Conservation (phyloP, 1,140 invertebrate genomes). For the Micrasema minimum region DNA sequence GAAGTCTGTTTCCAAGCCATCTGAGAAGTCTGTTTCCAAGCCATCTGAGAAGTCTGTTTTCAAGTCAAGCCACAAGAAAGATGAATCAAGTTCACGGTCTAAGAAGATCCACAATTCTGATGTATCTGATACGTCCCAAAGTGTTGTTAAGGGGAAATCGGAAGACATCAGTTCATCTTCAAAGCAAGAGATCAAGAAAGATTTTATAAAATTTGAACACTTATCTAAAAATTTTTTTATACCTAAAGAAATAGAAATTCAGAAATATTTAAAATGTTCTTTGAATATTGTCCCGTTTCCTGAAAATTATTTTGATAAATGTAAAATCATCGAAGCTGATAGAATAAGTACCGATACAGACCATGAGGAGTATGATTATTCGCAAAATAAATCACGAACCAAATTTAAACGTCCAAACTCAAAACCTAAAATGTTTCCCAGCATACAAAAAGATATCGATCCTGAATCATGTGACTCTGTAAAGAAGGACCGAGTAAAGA, state of each 20-base stretch:
- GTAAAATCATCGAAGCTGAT: conserved; percentile 6
- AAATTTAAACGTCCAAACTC: conserved; percentile 1
- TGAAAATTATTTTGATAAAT: conserved; percentile 16
- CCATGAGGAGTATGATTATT: background rate
- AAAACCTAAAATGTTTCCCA: background rate
- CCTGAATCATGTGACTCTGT: background rate
- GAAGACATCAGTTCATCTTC: too few species aligned
- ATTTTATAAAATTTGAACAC: conserved; percentile 18
- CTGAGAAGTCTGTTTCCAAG: too few species aligned
- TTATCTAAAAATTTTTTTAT: conserved; percentile 1
- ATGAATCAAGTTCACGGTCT: too few species aligned
- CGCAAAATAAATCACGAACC: conserved; percentile 11
- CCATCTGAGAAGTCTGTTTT: too few species aligned
- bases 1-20: too few species aligned
- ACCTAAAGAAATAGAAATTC: conserved; percentile 11
- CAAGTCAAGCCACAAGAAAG: too few species aligned
- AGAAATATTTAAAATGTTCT: conserved; percentile 19
- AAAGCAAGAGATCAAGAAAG: too few species aligned
- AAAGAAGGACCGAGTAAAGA: background rate
- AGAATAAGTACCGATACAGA: background rate
- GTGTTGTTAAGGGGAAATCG: too few species aligned
- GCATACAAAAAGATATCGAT: background rate
- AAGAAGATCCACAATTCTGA: too few species aligned
- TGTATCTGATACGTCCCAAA: too few species aligned
- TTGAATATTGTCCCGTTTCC: conserved; percentile 5